Conservation (phyloP, 1,140 invertebrate species). For the Drosophila saltans region DNA sequence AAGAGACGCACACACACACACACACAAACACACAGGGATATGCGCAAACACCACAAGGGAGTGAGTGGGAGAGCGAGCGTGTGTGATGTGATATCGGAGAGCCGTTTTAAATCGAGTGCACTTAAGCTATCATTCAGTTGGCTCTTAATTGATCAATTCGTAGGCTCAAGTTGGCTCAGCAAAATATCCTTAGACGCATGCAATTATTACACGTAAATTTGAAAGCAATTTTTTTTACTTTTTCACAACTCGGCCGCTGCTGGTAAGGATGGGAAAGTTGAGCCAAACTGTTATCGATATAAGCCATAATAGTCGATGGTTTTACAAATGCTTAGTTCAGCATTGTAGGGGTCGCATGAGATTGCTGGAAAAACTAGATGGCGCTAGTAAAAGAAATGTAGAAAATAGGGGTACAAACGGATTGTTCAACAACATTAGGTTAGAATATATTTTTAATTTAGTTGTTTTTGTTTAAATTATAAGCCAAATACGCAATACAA, state of each 20-base stretch:
- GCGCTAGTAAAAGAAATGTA: neutral
- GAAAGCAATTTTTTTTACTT: slow-evolving; percentile 31
- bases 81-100: slow-evolving; percentile 43
- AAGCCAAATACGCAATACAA: slow-evolving; percentile 2
- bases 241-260: slow-evolving; percentile 45
- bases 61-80: slow-evolving; percentile 38
- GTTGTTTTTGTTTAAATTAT: slow-evolving; percentile 12
- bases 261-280: slow-evolving; percentile 26
- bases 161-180: neutral
- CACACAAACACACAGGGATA: slow-evolving; percentile 33
- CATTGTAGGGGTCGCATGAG: neutral
- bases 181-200: slow-evolving; percentile 10
- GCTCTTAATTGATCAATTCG: slow-evolving; percentile 6
- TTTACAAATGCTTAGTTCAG: too few relatives aligned
- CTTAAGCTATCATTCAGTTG: neutral
- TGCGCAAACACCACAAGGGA: slow-evolving; percentile 49
- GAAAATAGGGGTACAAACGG: neutral
- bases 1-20: slow-evolving; percentile 33
- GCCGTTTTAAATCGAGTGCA: slow-evolving; percentile 3
- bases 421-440: too few relatives aligned
- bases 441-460: neutral
- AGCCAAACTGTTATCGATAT: slow-evolving; percentile 39
- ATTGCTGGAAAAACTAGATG: too few relatives aligned
- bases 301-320: neutral
- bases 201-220: slow-evolving; percentile 22